A percentile compares a stretch with the other conserved stretches of the same genome.
These are phyloP conservation scores for Tupaia chinensis DNA, from an alignment of 2,113 vertebrate genomes.

Conservation along the genomic window DNA sequence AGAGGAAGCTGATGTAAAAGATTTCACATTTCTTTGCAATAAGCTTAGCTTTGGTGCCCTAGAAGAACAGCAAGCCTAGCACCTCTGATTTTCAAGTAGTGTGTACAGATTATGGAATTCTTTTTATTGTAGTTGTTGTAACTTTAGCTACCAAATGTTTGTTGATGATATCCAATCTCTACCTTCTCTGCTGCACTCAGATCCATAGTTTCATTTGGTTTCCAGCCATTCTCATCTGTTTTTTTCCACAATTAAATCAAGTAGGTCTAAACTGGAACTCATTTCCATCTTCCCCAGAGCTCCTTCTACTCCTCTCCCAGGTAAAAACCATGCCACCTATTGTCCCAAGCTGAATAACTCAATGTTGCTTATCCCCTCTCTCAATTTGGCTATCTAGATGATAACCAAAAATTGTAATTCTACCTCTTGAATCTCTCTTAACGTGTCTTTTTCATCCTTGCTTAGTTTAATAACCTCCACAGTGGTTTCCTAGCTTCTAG, in stretches of 20 bases:
- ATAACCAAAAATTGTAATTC: neutral
- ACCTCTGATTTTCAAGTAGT: neutral
- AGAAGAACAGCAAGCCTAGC: neutral
- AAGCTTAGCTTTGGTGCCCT: neutral
- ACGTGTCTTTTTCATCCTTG: neutral
- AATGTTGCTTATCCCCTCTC: neutral
- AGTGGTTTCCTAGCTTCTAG: neutral
- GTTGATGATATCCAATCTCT: neutral
- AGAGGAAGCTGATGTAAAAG: neutral
- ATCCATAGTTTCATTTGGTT: slow-evolving; percentile 16
- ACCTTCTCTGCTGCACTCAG: neutral
- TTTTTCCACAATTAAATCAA: slow-evolving; percentile 26
- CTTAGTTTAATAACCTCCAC: neutral
- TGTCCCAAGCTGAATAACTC: neutral
- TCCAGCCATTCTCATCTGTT: neutral
- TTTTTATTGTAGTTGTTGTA: neutral
- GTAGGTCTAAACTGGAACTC: neutral
- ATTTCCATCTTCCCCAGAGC: neutral
- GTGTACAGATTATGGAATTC: neutral
- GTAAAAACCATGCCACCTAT: neutral
- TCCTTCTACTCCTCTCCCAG: neutral
- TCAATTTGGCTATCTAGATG: neutral
- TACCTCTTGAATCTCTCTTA: neutral
- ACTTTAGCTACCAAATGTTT: neutral
- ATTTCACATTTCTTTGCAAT: slow-evolving; percentile 2